Base-by-base conservation (phyloP, 2,888 invertebrate genomes). In the Anthophora plumipes region DNA sequence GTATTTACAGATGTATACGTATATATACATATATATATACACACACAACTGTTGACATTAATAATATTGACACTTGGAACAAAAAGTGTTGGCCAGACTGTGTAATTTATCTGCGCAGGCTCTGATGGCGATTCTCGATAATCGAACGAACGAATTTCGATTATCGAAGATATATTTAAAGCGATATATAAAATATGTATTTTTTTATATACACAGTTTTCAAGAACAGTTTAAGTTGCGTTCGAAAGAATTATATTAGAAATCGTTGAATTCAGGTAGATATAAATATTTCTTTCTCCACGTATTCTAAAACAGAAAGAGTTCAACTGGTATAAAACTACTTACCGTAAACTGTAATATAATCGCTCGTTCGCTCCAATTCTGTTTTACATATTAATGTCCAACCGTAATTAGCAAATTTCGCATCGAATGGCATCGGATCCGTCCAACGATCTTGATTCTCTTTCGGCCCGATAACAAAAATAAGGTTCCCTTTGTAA, bases 381-480 rank as follows among this genome's bases (percentile, higher is more conserved):
- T 96, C 95, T 88, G 95, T 94, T 66, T 93, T 94, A 25, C 93
- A 92, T n/a, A 93, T 90, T 12, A 97, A 91, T 41, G 85, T 90
- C 97, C 97, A 97, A 1, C 93, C 92, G 0, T 90, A 77, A 6
- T 85, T 78, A 0, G 93, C 91, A 71, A 95, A 94, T 75, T 95
- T 93, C 0, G 94, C 93, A 66, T 95, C 94, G 85, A 97, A 95
- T 0, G 97, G 97, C 86, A 94, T 93, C 0, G 97, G 97, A 88
- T 96, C 95, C 0, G 97, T 96, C 88, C 96, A 95, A 9, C 96
- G 95, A 14, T 95, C 94, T 71, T 94, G 94, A 7, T 95, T 95
- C 31, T 95, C 94, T 2, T 94, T 94, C 0, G 97, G 97, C 0
- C 97, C 97, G 80, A 97, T 96, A 20, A 98, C 95, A 88, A 98